A percentile compares a stretch with the other conserved stretches of the same genome.
These are phyloP conservation scores for Apteryx mantelli DNA, from an alignment of 2,113 vertebrate genomes.

Conservation along the genomic window DNA sequence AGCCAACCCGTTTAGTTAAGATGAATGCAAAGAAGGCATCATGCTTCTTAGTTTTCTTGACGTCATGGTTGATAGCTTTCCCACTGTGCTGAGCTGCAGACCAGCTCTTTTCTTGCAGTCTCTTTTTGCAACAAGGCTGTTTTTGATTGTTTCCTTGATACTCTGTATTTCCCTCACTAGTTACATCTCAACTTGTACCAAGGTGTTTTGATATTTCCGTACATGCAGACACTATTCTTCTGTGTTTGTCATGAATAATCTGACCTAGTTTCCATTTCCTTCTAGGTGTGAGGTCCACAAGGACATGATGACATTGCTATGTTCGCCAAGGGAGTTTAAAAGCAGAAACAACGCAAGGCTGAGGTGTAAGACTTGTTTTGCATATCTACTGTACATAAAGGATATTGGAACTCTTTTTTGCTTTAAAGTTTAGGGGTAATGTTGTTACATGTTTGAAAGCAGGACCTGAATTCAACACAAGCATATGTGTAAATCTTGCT, in stretches of 20 bases:
- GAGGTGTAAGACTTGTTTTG: not conserved
- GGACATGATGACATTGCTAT: not conserved
- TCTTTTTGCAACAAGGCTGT: not conserved
- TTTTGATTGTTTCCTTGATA: not conserved
- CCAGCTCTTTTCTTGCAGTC: not conserved
- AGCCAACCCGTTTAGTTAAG: not conserved
- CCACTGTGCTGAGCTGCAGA: not conserved
- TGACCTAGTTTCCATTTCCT: not conserved
- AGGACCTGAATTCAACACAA: not conserved
- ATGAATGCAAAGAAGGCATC: rapidly evolving
- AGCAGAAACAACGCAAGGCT: not conserved
- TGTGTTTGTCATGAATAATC: not conserved
- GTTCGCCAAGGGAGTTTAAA: not conserved
- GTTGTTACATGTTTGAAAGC: not conserved
- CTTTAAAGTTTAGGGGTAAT: not conserved
- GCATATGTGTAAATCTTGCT: not conserved
- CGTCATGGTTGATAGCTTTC: not conserved
- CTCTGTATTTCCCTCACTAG: not conserved
- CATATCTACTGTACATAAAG: not conserved
- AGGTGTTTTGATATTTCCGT: rapidly evolving
- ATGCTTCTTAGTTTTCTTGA: not conserved
- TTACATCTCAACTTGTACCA: rapidly evolving
- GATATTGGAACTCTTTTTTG: not conserved
- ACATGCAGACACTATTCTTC: not conserved
- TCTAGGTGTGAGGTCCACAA: not conserved